These are phyloP conservation scores for Metellina segmentata DNA, from an alignment of 2,888 invertebrate genomes.

Conservation along the genomic window DNA sequence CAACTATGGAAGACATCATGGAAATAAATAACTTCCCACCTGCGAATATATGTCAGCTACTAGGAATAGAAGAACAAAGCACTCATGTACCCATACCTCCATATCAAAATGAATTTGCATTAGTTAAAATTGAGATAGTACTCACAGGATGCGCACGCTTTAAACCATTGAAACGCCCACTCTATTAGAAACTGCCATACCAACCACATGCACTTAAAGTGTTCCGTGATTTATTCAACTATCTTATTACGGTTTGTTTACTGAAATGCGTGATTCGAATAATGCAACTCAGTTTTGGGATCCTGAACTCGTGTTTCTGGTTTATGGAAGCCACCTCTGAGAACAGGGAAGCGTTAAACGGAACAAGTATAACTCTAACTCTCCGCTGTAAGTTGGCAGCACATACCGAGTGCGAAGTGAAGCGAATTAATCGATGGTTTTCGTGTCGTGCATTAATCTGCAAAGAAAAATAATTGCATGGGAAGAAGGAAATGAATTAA, in stretches of 20 bases:
- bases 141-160: neutral
- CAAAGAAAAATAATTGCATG: neutral
- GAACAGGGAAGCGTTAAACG: neutral
- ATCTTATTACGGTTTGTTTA: conserved; percentile 20
- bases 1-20: no score
- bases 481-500: neutral
- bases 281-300: neutral
- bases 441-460: neutral
- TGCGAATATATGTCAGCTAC: no score
- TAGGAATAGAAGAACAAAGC: no score
- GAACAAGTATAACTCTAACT: neutral
- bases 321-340: neutral
- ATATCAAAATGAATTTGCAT: no score
- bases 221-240: conserved; percentile 6
- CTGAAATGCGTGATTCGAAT: conserved; percentile 4
- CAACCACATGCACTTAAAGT: neutral
- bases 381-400: neutral
- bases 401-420: neutral
- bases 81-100: no score
- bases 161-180: conserved; percentile 9
- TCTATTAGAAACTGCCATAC: neutral
- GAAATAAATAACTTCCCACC: no score
- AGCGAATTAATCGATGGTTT: neutral
- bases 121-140: no score
- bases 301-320: neutral